Percentiles rank a stretch among this genome's conserved stretches.
Conservation (phyloP, 1,140 invertebrate genomes). For the Laodelphax striatellus region DNA sequence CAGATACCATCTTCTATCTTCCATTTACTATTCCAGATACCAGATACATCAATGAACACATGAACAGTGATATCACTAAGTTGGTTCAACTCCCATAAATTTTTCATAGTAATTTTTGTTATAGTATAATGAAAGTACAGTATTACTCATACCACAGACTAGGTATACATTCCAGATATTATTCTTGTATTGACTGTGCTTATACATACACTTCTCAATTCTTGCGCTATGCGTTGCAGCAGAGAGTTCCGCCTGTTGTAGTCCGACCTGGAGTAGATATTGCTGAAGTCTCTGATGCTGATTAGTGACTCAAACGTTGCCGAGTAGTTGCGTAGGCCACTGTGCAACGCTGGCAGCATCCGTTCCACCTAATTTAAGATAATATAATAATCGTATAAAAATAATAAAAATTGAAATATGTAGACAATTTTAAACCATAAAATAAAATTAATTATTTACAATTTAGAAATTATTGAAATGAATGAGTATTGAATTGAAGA, state of each 20-base stretch:
- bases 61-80: too few relatives aligned
- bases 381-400: not conserved
- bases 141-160: too few relatives aligned
- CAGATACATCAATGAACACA: too few relatives aligned
- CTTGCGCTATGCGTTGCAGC: not conserved
- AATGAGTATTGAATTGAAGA: too few relatives aligned
- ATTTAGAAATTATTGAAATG: too few relatives aligned
- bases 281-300: slow-evolving; percentile 26
- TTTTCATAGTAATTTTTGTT: too few relatives aligned
- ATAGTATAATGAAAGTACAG: too few relatives aligned
- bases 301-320: slow-evolving; percentile 32
- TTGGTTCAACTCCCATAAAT: too few relatives aligned
- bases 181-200: not conserved
- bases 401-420: not conserved
- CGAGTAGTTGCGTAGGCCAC: slow-evolving; percentile 34
- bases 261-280: slow-evolving; percentile 26
- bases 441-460: not conserved
- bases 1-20: too few relatives aligned
- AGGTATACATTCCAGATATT: too few relatives aligned
- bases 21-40: too few relatives aligned
- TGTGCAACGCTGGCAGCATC: slow-evolving; percentile 31
- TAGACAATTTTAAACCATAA: not conserved
- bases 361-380: slow-evolving; percentile 24
- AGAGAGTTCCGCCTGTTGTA: slow-evolving; percentile 10
- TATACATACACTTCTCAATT: slow-evolving; percentile 1